Evolutionary conservation across 2,797 vertebrate genomes (phyloP), one percentile per base, ranked within the genome.

Genomic region (Crenuchus spilurus): DNA sequence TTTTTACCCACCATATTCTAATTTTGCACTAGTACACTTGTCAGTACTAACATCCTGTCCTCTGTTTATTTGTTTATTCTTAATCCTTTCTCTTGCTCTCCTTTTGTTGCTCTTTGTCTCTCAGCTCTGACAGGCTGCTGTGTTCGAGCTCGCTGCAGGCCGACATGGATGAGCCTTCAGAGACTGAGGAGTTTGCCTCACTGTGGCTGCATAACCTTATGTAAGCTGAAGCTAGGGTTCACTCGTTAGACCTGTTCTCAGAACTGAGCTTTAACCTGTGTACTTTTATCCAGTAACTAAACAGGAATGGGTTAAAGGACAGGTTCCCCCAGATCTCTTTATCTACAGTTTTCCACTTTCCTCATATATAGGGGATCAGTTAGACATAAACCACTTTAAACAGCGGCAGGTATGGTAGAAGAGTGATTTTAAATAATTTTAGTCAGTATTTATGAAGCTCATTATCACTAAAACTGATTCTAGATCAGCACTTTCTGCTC

Each of bases 181-280:
- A 66, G 10, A 91, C 88, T 68, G 88, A 93, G 63, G 90, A 91
- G 52, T 90, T 91, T 0, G 93, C 93, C 58, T 80, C 84, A 20
- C 82, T 88, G 13, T 82, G 81, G 81, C 65, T 88, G 0, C 92
- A 89, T 89, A 88, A 80, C 6, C 64, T 84, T 5, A 72, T 84
- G 87, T 87, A 69, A 86, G 84, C 1, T 6, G 26, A 16, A 14
- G 0, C 11, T 0, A 22, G 44, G 13, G 46, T 46, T 46, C 3
- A 18, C 10, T 46, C 42, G n/a, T n/a, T 46, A 11, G n/a, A 46
- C 42, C n/a, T 37, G 30, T 35, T 46, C 42, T 8, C 8, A 3
- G 8, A 3, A 62, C 22, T 62, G 37, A 24, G 22, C 8, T 8
- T 42, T 11, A 4, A 35, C 8, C 8, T 8, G 8, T 8, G 8